A percentile compares a stretch with the other conserved stretches of the same genome.
These are phyloP conservation scores for Lipotes vexillifer DNA, from an alignment of 2,113 vertebrate species.

Conservation along the genomic window DNA sequence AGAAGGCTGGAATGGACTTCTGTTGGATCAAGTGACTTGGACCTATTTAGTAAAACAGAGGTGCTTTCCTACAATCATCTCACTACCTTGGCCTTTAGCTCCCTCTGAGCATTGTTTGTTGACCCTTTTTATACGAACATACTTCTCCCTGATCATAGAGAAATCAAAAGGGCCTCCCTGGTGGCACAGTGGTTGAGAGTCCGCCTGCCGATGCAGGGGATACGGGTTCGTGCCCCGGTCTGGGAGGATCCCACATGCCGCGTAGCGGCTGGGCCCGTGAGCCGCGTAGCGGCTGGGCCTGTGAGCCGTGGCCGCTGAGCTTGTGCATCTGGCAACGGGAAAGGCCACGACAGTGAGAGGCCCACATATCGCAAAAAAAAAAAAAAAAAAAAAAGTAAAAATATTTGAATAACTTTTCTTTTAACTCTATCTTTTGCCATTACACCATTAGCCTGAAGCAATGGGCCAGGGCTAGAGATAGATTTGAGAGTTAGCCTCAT, in stretches of 20 bases:
- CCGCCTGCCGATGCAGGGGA: no score
- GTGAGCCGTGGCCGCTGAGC: no score
- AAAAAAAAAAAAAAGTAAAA: no score
- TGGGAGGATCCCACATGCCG: no score
- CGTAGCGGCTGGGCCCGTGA: no score
- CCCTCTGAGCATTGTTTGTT: neutral
- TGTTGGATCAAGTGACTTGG: neutral
- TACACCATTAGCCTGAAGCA: neutral
- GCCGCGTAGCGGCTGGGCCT: no score
- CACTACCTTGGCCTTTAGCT: neutral
- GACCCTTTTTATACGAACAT: neutral
- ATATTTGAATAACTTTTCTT: neutral
- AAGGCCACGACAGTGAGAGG: no score
- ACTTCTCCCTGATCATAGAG: neutral
- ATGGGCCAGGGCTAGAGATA: neutral
- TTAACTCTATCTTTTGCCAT: neutral
- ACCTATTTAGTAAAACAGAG: neutral
- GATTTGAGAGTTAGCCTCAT: neutral
- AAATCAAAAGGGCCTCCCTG: no score
- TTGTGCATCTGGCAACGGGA: no score
- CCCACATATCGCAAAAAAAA: no score
- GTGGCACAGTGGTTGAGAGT: no score
- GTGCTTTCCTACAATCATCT: conserved; percentile 11
- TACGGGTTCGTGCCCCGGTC: no score
- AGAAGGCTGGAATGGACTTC: conserved; percentile 47